Conservation (phyloP, 2,888 invertebrate species). For the Dicroscelio sp. region DNA sequence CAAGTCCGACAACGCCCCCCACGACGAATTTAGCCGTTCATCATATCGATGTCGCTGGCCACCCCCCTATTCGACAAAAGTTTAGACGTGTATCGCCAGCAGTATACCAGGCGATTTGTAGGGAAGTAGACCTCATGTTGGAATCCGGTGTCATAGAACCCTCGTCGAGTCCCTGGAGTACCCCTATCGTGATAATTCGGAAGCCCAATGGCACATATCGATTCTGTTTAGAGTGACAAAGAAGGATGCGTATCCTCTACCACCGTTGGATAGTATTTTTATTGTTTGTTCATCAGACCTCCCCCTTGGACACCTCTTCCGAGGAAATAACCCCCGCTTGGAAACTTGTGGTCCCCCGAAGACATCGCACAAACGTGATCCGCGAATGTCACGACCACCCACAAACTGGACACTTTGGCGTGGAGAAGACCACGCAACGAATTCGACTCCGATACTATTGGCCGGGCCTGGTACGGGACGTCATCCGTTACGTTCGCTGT, state of each 20-base stretch:
- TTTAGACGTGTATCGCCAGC: too few species aligned
- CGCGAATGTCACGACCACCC: conserved; percentile 16
- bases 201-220: not conserved
- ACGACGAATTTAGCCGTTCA: too few species aligned
- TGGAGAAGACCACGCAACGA: conserved; percentile 2
- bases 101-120: too few species aligned
- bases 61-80: too few species aligned
- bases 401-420: conserved; percentile 22
- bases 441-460: conserved; percentile 18
- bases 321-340: too few species aligned
- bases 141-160: too few species aligned
- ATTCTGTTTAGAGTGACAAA: not conserved
- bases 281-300: too few species aligned
- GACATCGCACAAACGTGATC: not conserved
- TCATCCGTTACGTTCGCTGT: not conserved
- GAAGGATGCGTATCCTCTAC: not conserved
- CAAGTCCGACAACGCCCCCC: too few species aligned
- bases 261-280: not conserved
- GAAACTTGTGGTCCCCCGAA: too few species aligned
- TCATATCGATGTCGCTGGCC: too few species aligned
- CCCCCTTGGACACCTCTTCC: too few species aligned
- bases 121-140: too few species aligned
- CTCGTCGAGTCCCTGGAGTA: not conserved
- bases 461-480: conserved; percentile 30
- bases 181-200: not conserved